These are phyloP conservation scores for Pterocles gutturalis DNA, from an alignment of 2,113 vertebrate genomes.

Conservation along the genomic window DNA sequence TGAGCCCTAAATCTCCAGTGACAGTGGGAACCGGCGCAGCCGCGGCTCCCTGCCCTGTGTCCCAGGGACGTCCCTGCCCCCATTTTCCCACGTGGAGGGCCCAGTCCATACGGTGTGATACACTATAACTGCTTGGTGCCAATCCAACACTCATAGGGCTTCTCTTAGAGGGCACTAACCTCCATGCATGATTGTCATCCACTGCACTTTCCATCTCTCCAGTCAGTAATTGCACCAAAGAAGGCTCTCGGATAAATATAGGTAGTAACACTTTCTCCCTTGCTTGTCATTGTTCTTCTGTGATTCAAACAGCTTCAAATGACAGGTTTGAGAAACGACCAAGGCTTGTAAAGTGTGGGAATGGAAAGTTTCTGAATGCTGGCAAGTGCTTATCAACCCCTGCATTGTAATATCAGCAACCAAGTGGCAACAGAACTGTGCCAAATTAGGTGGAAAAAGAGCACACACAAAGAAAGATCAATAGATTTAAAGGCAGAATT, in stretches of 20 bases:
- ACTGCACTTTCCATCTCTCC: slow-evolving; percentile 1
- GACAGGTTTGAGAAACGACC: slow-evolving; percentile 18
- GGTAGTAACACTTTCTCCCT: slow-evolving; percentile 54
- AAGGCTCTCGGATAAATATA: slow-evolving; percentile 31
- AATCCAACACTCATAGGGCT: neutral
- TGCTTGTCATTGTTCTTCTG: slow-evolving; percentile 48
- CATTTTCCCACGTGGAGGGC: neutral
- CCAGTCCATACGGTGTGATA: neutral
- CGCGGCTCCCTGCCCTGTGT: neutral
- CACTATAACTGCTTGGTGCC: neutral
- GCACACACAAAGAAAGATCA: neutral
- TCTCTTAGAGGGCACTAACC: neutral
- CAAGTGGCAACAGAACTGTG: slow-evolving; percentile 13
- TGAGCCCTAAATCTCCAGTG: neutral
- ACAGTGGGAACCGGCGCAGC: neutral
- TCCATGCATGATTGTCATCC: neutral
- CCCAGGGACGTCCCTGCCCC: neutral
- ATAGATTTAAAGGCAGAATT: slow-evolving; percentile 12
- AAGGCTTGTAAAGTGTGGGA: slow-evolving; percentile 60
- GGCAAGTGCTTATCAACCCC: slow-evolving; percentile 48
- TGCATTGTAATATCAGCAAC: slow-evolving; percentile 33
- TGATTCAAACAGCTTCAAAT: slow-evolving; percentile 45
- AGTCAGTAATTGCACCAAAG: slow-evolving; percentile 46
- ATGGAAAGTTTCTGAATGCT: slow-evolving; percentile 66
- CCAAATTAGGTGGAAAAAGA: slow-evolving; percentile 64